phyloP scores from a whole-genome alignment of 1,140 invertebrate genomes.

The Myzus persicae region DNA sequence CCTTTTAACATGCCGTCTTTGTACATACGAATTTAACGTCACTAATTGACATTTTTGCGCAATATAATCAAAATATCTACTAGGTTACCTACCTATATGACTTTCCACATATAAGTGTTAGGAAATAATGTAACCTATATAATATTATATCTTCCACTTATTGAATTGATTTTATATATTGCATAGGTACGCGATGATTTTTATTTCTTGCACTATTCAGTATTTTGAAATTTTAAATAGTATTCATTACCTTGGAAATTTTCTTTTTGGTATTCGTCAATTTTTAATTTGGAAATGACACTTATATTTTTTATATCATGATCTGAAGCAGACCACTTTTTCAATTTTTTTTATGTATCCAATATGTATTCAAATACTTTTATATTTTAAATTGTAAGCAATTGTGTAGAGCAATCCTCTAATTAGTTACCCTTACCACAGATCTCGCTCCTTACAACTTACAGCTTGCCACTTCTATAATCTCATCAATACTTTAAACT shows the following conservation, averaged over 20 bases:
- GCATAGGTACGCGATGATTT: background rate
- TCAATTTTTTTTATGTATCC: too few species aligned
- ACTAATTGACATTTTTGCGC: slow-evolving; percentile 39
- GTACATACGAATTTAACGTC: background rate
- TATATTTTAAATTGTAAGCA: too few species aligned
- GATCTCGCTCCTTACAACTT: too few species aligned
- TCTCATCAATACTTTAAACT: too few species aligned
- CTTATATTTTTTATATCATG: too few species aligned
- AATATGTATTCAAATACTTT: too few species aligned
- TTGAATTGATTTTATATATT: background rate
- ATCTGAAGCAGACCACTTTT: too few species aligned
- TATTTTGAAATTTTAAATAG: background rate
- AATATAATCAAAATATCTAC: slow-evolving; percentile 14
- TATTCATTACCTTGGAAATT: background rate
- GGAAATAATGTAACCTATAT: background rate
- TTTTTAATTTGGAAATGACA: too few species aligned
- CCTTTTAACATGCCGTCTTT: slow-evolving; percentile 22
- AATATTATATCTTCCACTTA: background rate
- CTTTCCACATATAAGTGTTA: background rate
- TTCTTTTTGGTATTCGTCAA: too few species aligned
- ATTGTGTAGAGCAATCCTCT: too few species aligned
- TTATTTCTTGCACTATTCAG: background rate
- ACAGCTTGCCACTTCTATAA: too few species aligned
- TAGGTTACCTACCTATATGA: background rate
- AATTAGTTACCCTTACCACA: too few species aligned